These are phyloP conservation scores for Tenodera sinensis DNA, from an alignment of 2,888 invertebrate species.

Conservation along the genomic window DNA sequence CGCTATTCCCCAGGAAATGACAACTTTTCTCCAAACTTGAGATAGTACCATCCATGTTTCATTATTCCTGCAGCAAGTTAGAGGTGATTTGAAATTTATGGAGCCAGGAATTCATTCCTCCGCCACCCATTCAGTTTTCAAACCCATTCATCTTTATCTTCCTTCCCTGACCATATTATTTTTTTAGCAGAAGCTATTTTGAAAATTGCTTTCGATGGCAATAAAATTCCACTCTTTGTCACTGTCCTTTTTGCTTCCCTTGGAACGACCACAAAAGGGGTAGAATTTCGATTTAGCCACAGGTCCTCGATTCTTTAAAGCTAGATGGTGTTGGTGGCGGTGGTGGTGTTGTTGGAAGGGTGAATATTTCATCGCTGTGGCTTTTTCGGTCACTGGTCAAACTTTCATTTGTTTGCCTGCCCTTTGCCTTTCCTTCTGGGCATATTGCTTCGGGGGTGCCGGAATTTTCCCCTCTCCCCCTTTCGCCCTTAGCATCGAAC, in stretches of 20 bases:
- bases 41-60: not conserved
- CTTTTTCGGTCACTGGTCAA: conserved; percentile 18
- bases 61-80: not conserved
- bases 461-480: not conserved
- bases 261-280: not conserved
- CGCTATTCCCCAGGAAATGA: not conserved
- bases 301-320: not conserved
- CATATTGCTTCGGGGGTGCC: not conserved
- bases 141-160: not conserved
- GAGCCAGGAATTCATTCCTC: not conserved
- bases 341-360: not conserved
- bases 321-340: not conserved
- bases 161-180: not conserved
- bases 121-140: not conserved
- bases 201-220: not conserved
- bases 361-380: conserved; percentile 14
- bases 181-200: not conserved
- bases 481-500: not conserved
- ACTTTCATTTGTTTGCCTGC: conserved; percentile 10
- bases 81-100: not conserved
- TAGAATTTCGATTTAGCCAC: not conserved
- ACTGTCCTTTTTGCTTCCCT: not conserved
- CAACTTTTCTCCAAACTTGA: not conserved
- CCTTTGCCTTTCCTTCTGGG: not conserved
- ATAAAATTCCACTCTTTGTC: not conserved